Conservation (phyloP, 2,888 invertebrate genomes). For the Carabus problematicus region DNA sequence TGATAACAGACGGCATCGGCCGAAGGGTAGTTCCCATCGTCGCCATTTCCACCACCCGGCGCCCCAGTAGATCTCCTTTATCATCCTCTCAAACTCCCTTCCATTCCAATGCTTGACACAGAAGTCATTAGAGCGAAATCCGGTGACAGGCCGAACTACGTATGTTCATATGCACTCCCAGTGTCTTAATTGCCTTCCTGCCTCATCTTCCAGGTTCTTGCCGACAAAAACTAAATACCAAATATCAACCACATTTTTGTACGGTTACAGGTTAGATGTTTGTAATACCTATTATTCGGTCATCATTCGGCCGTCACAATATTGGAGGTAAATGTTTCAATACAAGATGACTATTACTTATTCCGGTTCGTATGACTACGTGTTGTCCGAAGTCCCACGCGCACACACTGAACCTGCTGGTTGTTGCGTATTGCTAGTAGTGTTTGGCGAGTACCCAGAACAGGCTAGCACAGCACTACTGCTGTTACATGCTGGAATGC, state of each 20-base stretch:
- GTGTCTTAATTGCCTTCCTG: no score
- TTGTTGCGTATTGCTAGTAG: background rate
- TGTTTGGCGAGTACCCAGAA: background rate
- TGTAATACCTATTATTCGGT: no score
- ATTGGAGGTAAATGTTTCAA: no score
- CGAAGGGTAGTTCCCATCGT: constrained; percentile 6
- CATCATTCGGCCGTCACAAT: no score
- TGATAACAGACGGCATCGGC: constrained; percentile 2
- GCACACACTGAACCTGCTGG: background rate
- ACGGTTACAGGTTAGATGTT: no score
- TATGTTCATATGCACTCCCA: constrained; percentile 16
- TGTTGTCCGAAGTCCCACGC: no score
- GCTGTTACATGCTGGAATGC: constrained; percentile 20
- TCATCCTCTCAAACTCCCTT: constrained; percentile 5
- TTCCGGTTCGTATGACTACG: no score
- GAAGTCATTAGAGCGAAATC: constrained; percentile 30
- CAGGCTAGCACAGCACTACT: constrained; percentile 9
- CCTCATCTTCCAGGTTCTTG: no score
- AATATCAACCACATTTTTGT: no score
- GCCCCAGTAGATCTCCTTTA: constrained; percentile 2
- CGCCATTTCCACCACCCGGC: background rate
- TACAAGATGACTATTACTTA: no score
- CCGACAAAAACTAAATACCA: no score
- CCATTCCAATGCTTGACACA: constrained; percentile 3
- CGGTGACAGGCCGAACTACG: constrained; percentile 20